Evolutionary conservation across 2,113 vertebrate genomes (phyloP).

Genomic region (Paradoxurus hermaphroditus): DNA sequence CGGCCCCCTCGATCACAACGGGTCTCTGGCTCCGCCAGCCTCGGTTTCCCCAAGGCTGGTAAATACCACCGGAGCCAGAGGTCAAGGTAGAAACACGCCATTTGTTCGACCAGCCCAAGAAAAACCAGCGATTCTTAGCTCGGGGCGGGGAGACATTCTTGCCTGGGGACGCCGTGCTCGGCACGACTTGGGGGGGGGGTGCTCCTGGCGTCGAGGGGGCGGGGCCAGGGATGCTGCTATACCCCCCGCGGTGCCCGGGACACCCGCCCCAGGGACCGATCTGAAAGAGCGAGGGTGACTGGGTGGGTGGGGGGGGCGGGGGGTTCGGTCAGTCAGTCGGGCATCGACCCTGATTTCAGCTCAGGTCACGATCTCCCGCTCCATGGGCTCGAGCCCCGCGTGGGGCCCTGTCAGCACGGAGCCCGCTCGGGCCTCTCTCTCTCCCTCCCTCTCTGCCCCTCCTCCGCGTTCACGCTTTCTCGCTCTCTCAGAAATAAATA

Average conservation of each 20-base stretch:
- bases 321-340: too few relatives aligned
- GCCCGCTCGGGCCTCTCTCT: too few relatives aligned
- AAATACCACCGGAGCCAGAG: too few relatives aligned
- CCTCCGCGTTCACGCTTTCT: too few relatives aligned
- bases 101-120: neutral
- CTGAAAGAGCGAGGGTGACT: neutral
- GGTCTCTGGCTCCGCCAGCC: neutral
- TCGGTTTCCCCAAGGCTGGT: neutral
- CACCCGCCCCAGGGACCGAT: fast-evolving
- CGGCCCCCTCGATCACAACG: neutral
- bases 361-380: too few relatives aligned
- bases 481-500: too few relatives aligned
- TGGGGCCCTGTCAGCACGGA: too few relatives aligned
- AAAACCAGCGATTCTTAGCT: neutral
- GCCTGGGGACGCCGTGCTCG: neutral
- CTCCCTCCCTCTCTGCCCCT: too few relatives aligned
- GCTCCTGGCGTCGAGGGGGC: neutral
- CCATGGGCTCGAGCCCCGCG: too few relatives aligned
- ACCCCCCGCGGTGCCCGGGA: neutral
- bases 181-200: neutral
- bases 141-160: neutral
- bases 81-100: too few relatives aligned
- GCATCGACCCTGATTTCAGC: too few relatives aligned
- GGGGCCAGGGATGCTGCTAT: neutral
- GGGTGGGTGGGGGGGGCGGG: too few relatives aligned